phyloP scores from a whole-genome alignment of 2,797 vertebrate genomes.

The Antrozous pallidus region DNA sequence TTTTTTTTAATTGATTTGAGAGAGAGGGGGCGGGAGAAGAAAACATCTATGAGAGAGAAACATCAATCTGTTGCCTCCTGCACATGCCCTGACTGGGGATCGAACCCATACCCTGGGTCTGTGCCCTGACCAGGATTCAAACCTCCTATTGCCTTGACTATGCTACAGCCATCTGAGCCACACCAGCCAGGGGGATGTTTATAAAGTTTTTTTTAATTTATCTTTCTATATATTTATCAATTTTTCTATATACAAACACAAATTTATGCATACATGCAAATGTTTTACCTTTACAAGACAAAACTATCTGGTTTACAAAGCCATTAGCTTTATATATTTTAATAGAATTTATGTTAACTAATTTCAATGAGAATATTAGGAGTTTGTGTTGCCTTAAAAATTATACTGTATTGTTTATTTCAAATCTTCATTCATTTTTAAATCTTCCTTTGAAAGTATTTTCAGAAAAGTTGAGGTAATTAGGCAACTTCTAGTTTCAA shows the following conservation, averaged over 20 bases:
- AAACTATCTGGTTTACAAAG: not conserved
- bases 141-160: not conserved
- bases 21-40: not conserved
- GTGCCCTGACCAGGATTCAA: not conserved
- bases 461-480: not conserved
- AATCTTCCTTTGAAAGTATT: not conserved
- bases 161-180: not conserved
- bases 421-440: not conserved
- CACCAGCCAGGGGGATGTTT: not conserved
- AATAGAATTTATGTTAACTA: not conserved
- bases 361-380: not conserved
- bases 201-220: not conserved
- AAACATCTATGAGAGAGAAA: not conserved
- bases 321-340: not conserved
- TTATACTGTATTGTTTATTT: not conserved
- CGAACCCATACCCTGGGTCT: not conserved
- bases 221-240: not conserved
- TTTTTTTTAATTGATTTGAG: not conserved
- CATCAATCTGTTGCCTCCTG: not conserved
- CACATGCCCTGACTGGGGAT: not conserved
- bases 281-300: not conserved
- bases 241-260: not conserved
- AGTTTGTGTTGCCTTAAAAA: constrained; percentile 9
- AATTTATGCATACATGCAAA: not conserved
- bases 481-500: not conserved